Base-by-base conservation (phyloP, 2,888 invertebrate genomes). In the Cantharis rustica region DNA sequence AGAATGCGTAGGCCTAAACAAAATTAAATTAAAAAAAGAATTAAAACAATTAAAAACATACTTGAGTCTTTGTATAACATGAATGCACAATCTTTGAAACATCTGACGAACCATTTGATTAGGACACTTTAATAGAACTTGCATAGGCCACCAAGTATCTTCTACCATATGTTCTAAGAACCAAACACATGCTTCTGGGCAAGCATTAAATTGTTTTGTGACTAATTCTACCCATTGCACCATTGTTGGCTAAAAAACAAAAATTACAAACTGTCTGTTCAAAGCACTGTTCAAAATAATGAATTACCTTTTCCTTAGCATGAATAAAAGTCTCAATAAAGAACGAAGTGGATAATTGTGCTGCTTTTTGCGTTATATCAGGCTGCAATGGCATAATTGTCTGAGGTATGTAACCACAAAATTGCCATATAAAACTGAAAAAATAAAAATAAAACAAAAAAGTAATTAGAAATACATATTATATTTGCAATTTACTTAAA, bases 101-200 rank as follows among this genome's bases (percentile, higher is more conserved):
- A 98, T 97, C 90, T 97, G 97, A 81, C 97, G 92, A 77, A 98
- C 97, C 94, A 97, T 97, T 89, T 98, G 97, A 90, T 97, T 98
- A 31, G 98, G 97, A 88, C 98, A 98, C 88, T 97, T 97, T 86
- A 98, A 94, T 86, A 98, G 91, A 80, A 92, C 92, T 90, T 96
- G 96, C 85, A 97, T 95, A 4, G 97, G 97, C 97, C 98, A 98
- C 95, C 97, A 97, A 68, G 96, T 96, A 86, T 97, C 95, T 78
- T 94, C 92, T 0, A 97, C 95, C 97, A 98, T 97, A 86, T 96
- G 95, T 78, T 96, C 94, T 72, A 98, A 89, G 87, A 98, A 96
- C 95, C 98, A 97, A 86, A 97, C 93, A 72, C 96, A 95, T 1
- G 96, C 96, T 72, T 95, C 94, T 81, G 95, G 94, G 68, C 96